Conservation (phyloP, 2,113 vertebrate genomes). For the Himantopus leucocephalus region DNA sequence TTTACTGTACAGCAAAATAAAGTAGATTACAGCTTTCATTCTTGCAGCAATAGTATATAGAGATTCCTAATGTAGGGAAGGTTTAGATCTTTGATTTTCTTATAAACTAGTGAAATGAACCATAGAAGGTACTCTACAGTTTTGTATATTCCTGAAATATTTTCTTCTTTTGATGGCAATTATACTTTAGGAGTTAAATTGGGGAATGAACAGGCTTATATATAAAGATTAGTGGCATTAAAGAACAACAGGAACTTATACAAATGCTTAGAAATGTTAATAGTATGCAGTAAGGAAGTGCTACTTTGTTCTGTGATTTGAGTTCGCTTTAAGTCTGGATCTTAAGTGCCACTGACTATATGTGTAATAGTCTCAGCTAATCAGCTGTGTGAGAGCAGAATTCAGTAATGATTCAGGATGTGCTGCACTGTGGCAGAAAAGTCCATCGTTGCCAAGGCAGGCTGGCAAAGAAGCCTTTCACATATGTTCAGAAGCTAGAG, state of each 20-base stretch:
- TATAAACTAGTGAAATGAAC: background rate
- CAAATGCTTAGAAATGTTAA: background rate
- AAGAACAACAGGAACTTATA: background rate
- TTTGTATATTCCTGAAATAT: background rate
- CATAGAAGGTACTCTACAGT: background rate
- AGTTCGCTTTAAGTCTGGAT: background rate
- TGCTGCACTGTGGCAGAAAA: background rate
- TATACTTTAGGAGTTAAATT: background rate
- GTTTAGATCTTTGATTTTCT: slow-evolving; percentile 1
- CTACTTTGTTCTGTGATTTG: background rate
- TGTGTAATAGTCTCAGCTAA: background rate
- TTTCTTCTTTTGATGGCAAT: background rate
- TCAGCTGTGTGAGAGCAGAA: background rate
- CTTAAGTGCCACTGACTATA: background rate
- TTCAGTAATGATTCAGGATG: background rate
- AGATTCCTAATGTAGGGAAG: background rate
- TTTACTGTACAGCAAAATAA: background rate
- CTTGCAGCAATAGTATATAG: background rate
- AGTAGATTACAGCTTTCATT: background rate
- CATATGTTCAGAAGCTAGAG: background rate
- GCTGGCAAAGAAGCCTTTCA: background rate
- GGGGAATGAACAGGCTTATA: background rate
- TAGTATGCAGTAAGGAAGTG: background rate
- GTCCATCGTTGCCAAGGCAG: background rate
- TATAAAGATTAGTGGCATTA: background rate